Evolutionary conservation across 2,888 invertebrate genomes (phyloP).

Genomic region (Erebia aethiops): DNA sequence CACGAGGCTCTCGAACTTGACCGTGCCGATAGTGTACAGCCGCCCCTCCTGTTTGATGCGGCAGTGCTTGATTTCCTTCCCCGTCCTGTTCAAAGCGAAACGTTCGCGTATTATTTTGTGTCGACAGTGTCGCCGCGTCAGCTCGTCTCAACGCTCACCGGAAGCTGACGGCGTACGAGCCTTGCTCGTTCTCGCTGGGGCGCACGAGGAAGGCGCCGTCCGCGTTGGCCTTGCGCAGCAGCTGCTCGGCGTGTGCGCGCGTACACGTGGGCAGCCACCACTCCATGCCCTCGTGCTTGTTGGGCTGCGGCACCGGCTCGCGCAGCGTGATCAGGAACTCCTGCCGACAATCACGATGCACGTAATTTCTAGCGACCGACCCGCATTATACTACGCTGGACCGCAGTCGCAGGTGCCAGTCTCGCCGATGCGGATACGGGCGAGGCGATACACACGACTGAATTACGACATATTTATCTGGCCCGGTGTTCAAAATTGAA

Average conservation of each 20-base stretch:
- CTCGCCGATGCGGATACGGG: no score
- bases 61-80: conserved; percentile 98
- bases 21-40: conserved; percentile 94
- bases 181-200: conserved; percentile 92
- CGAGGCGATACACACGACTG: no score
- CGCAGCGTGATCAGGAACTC: conserved; percentile 94
- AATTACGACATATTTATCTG: no score
- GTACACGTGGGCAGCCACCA: conserved; percentile 95
- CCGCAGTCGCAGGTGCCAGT: no score
- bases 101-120: no score
- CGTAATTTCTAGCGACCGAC: no score
- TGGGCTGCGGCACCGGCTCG: conserved; percentile 97
- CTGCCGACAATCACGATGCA: conserved; percentile 51
- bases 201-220: conserved; percentile 98
- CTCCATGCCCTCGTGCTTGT: conserved; percentile 95
- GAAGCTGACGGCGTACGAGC: conserved; percentile 96
- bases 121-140: no score
- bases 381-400: no score
- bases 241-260: conserved; percentile 93
- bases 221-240: conserved; percentile 90
- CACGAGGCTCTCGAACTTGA: conserved; percentile 97
- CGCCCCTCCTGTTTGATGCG: conserved; percentile 96
- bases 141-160: conserved; percentile 76
- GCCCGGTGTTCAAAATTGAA: no score
- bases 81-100: conserved; percentile 84